Evolutionary conservation across 2,797 vertebrate species (phyloP), one percentile per base, ranked within the genome.

Genomic region (Melanogrammus aeglefinus): DNA sequence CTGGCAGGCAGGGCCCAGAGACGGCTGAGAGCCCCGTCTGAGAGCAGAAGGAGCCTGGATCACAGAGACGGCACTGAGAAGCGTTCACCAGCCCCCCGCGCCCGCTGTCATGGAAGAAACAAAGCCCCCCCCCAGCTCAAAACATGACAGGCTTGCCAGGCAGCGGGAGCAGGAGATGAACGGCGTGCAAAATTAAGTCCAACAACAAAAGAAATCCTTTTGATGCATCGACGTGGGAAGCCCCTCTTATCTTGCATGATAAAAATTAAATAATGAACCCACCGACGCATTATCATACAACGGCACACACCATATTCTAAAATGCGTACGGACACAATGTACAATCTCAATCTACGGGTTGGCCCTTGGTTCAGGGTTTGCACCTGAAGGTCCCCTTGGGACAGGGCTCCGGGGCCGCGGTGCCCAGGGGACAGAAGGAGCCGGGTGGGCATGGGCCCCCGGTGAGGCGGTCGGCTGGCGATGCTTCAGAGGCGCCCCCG

Each of bases 11-110:
- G 24, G 89, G 87, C 29, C 94, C 94, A 16, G 92, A 94, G 21
- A 93, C 92, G 6, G 84, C 75, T 29, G 86, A 89, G 51, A 94
- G 90, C 47, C 94, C 94, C 0, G 86, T 79, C 78, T 93, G 87
- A 83, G 94, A 91, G 74, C 95, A 96, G 88, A 92, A 94, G 86
- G 88, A 94, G 8, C 95, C 95, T 24, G 93, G 88, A 33, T 73
- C 86, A 83, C 95, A 96, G 79, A 78, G 86, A 7, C 75, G 90
- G 86, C 95, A 96, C 86, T 94, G 92, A 38, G 86, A 88, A 69
- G 80, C 72, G 0, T 89, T 89, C 76, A 85, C 78, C 57, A 95
- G 90, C 14, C 93, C 89, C 1, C 5, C 78, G 72, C 89, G 87
- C 71, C 89, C 86, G 83, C 95, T 95, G 88, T 69, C 76, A 84